Conservation (phyloP, 2,888 invertebrate genomes). For the Nematopogon swammerdamellus region DNA sequence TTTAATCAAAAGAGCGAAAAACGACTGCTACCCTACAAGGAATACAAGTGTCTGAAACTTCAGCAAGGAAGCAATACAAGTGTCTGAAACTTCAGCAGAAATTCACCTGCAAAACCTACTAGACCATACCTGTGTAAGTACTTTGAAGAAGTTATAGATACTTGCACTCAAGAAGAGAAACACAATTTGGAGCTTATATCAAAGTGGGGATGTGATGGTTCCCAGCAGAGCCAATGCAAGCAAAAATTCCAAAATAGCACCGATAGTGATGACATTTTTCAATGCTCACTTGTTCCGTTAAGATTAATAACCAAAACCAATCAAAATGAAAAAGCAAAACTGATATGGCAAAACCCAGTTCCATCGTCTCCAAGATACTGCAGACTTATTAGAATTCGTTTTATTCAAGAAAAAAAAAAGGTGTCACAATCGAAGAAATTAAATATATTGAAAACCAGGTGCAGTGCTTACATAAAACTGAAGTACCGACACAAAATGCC, state of each 20-base stretch:
- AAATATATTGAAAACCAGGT: constrained; percentile 8
- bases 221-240: constrained; percentile 13
- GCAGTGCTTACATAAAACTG: neutral
- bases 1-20: constrained; percentile 4
- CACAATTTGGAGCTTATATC: constrained; percentile 8
- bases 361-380: constrained; percentile 16
- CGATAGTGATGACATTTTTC: constrained; percentile 13
- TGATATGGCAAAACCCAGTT: constrained; percentile 16
- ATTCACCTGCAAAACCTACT: constrained; percentile 4
- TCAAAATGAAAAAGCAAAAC: constrained; percentile 8
- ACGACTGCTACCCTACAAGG: constrained; percentile 5
- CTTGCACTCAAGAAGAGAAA: constrained; percentile 1
- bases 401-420: constrained; percentile 13
- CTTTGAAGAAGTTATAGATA: constrained; percentile 1
- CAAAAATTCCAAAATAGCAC: constrained; percentile 4
- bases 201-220: constrained; percentile 16
- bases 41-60: constrained; percentile 2
- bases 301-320: constrained; percentile 10
- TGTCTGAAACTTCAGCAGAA: constrained; percentile 5
- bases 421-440: constrained; percentile 15
- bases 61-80: neutral
- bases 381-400: constrained; percentile 16
- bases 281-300: constrained; percentile 16
- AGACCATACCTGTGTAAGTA: constrained; percentile 4
- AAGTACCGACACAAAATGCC: constrained; percentile 1